Evolutionary conservation across 1,140 invertebrate genomes (phyloP).

Genomic region (Dryas iulia): DNA sequence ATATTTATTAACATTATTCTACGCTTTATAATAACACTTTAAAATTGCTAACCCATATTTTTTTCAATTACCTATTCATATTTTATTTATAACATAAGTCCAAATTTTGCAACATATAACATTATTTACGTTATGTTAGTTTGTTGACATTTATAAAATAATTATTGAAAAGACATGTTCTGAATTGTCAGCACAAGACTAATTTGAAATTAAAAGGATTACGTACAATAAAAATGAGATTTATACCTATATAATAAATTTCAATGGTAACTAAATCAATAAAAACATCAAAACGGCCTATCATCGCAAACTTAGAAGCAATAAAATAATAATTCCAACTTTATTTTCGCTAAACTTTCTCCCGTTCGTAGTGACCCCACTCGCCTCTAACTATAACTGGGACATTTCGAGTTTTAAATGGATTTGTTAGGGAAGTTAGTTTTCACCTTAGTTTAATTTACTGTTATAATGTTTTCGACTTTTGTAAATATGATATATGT

Average conservation of each 20-base stretch:
- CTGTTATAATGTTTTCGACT: neutral
- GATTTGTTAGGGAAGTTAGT: conserved; percentile 10
- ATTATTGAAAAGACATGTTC: too few species aligned
- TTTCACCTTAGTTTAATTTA: neutral
- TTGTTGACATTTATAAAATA: too few species aligned
- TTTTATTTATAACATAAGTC: too few species aligned
- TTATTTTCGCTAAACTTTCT: neutral
- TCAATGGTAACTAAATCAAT: neutral
- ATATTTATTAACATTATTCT: too few species aligned
- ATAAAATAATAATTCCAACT: neutral
- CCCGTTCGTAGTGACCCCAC: neutral
- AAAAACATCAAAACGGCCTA: neutral
- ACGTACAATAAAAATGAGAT: too few species aligned
- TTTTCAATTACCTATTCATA: too few species aligned
- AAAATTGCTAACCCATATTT: too few species aligned
- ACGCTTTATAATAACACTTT: too few species aligned
- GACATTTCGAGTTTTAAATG: conserved; percentile 17
- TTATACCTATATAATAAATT: neutral
- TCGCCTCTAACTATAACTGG: conserved; percentile 12
- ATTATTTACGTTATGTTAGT: too few species aligned
- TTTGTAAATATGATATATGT: neutral
- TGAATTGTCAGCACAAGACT: too few species aligned
- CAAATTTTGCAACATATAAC: too few species aligned
- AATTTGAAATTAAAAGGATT: too few species aligned
- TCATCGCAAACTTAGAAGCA: neutral